phyloP scores from a whole-genome alignment of 2,113 vertebrate genomes.

The Catharus fuscescens region DNA sequence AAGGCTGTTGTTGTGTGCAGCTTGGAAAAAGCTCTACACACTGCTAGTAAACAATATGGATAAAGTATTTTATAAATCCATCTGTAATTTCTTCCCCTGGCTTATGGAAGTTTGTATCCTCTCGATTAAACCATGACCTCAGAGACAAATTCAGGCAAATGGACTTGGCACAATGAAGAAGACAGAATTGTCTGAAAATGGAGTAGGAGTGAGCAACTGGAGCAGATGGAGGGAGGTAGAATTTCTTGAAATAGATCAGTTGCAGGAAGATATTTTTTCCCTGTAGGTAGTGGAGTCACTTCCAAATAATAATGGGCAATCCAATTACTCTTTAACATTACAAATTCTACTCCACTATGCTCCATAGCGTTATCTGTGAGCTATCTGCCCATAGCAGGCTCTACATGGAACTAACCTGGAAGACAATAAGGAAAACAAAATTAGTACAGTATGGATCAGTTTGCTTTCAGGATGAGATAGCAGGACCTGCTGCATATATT shows the following conservation, averaged over 20 bases:
- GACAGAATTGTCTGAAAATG: not conserved
- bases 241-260: conserved; percentile 11
- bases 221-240: conserved; percentile 5
- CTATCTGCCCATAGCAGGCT: not conserved
- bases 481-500: not conserved
- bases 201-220: conserved; percentile 26
- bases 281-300: not conserved
- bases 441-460: not conserved
- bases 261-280: not conserved
- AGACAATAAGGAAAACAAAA: not conserved
- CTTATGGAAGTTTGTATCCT: not conserved
- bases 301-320: not conserved
- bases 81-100: not conserved
- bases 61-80: not conserved
- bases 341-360: not conserved
- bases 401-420: not conserved
- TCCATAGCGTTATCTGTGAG: not conserved
- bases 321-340: not conserved
- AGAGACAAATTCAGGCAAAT: not conserved
- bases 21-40: not conserved
- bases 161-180: not conserved
- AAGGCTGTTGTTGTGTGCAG: not conserved
- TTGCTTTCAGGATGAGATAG: not conserved
- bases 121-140: not conserved
- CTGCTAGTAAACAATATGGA: not conserved